Conservation (phyloP, 2,113 vertebrate species). For the Paradisaea rubra region DNA sequence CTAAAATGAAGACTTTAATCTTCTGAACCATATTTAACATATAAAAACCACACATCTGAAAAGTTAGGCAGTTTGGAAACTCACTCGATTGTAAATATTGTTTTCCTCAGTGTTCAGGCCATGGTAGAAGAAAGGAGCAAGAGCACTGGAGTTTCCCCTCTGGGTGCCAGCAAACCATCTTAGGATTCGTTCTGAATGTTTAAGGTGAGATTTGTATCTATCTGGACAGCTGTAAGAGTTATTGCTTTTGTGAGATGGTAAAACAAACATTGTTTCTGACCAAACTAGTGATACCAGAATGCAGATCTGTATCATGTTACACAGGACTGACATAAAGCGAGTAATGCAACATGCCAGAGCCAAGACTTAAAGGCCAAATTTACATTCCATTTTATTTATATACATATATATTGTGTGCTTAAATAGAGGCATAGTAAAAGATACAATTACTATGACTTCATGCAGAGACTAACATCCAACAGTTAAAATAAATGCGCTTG, state of each 20-base stretch:
- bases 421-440: background rate
- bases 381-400: constrained; percentile 60
- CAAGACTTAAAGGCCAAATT: constrained; percentile 54
- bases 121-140: background rate
- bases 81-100: background rate
- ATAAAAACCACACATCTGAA: constrained; percentile 61
- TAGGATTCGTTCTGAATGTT: constrained; percentile 55
- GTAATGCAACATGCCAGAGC: background rate
- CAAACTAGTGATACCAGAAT: constrained; percentile 16
- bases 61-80: constrained; percentile 67
- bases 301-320: constrained; percentile 36
- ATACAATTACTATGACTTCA: constrained; percentile 14
- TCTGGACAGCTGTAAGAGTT: constrained; percentile 62
- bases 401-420: background rate
- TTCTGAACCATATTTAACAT: constrained; percentile 75
- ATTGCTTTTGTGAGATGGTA: constrained; percentile 62
- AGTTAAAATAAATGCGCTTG: background rate
- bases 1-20: constrained; percentile 81
- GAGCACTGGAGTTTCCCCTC: constrained; percentile 3
- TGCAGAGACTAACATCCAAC: background rate
- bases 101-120: background rate
- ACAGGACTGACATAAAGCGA: constrained; percentile 26
- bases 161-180: constrained; percentile 11
- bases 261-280: constrained; percentile 52
- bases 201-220: constrained; percentile 62